These are phyloP conservation scores for Nasonia vitripennis DNA, from an alignment of 1,140 invertebrate species.

Conservation along the genomic window DNA sequence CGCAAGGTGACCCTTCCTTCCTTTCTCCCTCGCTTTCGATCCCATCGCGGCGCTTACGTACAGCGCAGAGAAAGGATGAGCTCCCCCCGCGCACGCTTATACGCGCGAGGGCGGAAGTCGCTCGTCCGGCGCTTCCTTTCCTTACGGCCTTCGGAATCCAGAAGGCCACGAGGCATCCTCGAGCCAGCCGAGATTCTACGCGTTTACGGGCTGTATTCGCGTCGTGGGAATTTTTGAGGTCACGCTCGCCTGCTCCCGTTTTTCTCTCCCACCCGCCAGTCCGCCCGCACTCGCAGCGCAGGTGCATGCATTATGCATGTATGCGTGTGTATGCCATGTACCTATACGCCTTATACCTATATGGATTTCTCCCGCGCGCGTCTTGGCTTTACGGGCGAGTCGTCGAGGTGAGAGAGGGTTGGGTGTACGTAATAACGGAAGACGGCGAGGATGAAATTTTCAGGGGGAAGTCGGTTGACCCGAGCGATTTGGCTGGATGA, in stretches of 20 bases:
- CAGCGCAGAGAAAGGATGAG: no score
- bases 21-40: not conserved
- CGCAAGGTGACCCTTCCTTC: not conserved
- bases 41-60: no score
- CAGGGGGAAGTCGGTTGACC: no score
- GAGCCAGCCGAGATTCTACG: conserved; percentile 9
- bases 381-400: no score
- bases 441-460: no score
- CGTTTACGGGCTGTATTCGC: not conserved
- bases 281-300: not conserved
- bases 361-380: no score
- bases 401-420: no score
- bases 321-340: not conserved
- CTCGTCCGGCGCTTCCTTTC: conserved; percentile 2
- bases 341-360: no score
- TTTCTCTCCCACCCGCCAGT: not conserved
- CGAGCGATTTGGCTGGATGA: no score
- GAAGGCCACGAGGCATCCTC: conserved; percentile 33
- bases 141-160: conserved; percentile 31
- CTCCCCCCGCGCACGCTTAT: not conserved
- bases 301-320: conserved; percentile 2
- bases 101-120: not conserved
- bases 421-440: no score
- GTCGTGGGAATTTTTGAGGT: conserved; percentile 47
- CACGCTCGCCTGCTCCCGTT: conserved; percentile 42